Evolutionary conservation across 1,140 invertebrate species (phyloP).

Genomic region (Campodea augens): DNA sequence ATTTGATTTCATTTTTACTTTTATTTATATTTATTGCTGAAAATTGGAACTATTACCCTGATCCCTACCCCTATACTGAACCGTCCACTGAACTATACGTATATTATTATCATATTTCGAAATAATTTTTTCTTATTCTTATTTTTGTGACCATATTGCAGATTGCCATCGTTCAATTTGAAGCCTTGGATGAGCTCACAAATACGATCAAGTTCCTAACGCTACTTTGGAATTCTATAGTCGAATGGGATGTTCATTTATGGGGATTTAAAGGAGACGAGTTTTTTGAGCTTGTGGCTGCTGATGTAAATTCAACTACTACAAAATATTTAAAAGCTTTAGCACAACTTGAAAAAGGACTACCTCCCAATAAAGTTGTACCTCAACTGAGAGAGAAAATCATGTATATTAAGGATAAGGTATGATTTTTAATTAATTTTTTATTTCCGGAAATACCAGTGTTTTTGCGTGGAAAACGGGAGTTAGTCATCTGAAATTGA

Average conservation of each 20-base stretch:
- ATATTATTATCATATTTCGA: background rate
- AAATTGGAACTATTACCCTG: no score
- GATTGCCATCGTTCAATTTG: conserved; percentile 57
- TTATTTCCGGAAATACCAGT: conserved; percentile 21
- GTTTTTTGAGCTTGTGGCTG: conserved; percentile 47
- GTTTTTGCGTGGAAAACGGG: conserved; percentile 23
- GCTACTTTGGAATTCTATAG: conserved; percentile 52
- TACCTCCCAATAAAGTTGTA: conserved; percentile 47
- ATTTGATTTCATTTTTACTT: no score
- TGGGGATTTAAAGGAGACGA: conserved; percentile 38
- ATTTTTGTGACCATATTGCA: conserved; percentile 23
- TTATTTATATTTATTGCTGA: no score
- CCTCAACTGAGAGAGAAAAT: conserved; percentile 51
- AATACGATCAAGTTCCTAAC: conserved; percentile 55
- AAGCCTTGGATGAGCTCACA: conserved; percentile 52
- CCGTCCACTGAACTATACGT: background rate
- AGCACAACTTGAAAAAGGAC: conserved; percentile 49
- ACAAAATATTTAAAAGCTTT: conserved; percentile 48
- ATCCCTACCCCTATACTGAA: no score
- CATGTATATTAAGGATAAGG: conserved; percentile 52
- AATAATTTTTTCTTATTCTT: background rate
- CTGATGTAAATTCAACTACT: conserved; percentile 43
- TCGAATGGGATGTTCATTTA: conserved; percentile 42
- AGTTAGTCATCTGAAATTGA: conserved; percentile 19
- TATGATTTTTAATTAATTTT: conserved; percentile 24